Conservation (phyloP, 2,113 vertebrate genomes). For the Brachirus orientalis region DNA sequence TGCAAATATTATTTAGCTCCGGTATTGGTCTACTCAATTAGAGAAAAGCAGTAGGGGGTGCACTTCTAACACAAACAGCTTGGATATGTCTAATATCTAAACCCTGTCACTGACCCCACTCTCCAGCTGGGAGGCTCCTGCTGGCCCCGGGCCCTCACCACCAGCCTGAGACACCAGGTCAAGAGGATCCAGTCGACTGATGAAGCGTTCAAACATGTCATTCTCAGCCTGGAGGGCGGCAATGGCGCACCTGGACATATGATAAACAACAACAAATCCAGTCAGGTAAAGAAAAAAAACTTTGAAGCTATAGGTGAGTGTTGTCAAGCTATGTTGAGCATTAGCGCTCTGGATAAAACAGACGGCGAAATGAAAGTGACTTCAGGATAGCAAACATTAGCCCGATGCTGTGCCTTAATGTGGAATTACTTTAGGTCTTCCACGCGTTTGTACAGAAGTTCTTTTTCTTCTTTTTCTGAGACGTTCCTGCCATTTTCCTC, state of each 20-base stretch:
- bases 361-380: too few species aligned
- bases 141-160: neutral
- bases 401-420: too few species aligned
- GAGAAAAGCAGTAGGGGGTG: too few species aligned
- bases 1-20: too few species aligned
- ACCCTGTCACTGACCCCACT: slow-evolving; percentile 30
- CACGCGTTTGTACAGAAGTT: slow-evolving; percentile 15
- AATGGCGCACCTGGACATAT: slow-evolving; percentile 33
- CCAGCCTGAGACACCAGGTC: slow-evolving; percentile 8
- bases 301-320: neutral
- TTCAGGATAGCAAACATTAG: too few species aligned
- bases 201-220: slow-evolving; percentile 56
- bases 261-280: neutral
- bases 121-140: slow-evolving; percentile 22
- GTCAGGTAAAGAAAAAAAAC: neutral
- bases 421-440: slow-evolving; percentile 52
- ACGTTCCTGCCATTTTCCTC: neutral
- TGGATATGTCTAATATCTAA: neutral
- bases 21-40: too few species aligned
- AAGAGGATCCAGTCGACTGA: slow-evolving; percentile 40
- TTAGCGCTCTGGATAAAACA: slow-evolving; percentile 6
- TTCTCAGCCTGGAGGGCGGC: slow-evolving; percentile 59
- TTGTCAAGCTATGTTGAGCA: too few species aligned
- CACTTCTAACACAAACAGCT: too few species aligned
- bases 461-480: neutral